These are phyloP conservation scores for Peromyscus maniculatus DNA, from an alignment of 2,113 vertebrate genomes.

Conservation along the genomic window DNA sequence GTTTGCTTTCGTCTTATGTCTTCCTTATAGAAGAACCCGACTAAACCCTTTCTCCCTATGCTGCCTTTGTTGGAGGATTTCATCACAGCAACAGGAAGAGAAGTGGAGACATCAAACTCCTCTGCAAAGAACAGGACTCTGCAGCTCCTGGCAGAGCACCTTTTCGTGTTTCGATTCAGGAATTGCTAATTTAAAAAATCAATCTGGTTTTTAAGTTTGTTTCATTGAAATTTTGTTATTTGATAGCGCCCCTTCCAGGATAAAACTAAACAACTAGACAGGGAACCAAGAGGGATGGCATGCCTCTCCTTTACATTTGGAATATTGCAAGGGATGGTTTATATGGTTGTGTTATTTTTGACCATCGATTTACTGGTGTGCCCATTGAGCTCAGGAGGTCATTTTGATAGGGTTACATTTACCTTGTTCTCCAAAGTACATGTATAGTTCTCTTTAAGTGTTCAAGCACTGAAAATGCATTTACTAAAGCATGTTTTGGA, in stretches of 20 bases:
- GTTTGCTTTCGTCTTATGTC: rapidly evolving
- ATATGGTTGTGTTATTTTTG: background rate
- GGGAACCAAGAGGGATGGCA: background rate
- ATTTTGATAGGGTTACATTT: background rate
- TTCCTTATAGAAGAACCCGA: background rate
- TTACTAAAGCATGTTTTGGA: slow-evolving; percentile 22
- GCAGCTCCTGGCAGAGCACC: too few relatives aligned
- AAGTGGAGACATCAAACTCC: background rate
- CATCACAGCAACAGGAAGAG: background rate
- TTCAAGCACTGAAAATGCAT: background rate
- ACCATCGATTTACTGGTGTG: background rate
- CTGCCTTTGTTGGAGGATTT: background rate
- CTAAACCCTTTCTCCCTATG: background rate
- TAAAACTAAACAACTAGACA: background rate
- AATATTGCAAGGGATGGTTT: background rate
- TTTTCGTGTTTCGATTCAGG: background rate
- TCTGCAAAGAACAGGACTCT: background rate
- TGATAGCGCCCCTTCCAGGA: background rate
- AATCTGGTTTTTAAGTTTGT: background rate
- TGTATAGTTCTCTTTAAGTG: background rate
- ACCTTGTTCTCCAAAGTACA: background rate
- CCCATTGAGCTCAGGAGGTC: background rate
- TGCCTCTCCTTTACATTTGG: background rate
- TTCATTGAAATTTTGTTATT: background rate
- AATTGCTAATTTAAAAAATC: background rate